Percentiles rank a stretch among this genome's conserved stretches.
Conservation (phyloP, 30 jellyfish, hydroid and myxozoan genomes). For the Aurelia sp. region DNA sequence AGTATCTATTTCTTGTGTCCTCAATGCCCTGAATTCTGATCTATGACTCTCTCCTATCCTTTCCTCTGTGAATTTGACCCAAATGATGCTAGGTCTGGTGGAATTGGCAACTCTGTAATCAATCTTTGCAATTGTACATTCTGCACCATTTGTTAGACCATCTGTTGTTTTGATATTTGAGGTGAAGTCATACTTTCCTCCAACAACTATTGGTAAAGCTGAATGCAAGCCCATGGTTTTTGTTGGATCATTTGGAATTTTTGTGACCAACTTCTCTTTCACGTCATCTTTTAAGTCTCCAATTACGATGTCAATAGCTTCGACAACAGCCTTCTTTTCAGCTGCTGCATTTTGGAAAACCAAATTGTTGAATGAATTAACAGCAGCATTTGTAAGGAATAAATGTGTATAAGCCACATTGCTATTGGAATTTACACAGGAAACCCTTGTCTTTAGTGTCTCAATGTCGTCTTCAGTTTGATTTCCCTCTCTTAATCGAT, state of each 20-base stretch:
- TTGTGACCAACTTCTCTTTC: background rate
- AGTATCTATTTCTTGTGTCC: no score
- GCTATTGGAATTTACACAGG: background rate
- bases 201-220: no score
- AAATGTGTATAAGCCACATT: background rate
- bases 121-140: no score
- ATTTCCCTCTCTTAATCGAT: background rate
- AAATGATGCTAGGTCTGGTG: no score
- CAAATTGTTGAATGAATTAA: background rate
- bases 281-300: conserved; percentile 1
- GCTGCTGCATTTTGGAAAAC: background rate
- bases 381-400: background rate
- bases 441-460: background rate
- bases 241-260: conserved; percentile 1
- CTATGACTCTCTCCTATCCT: no score
- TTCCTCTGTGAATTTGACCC: no score
- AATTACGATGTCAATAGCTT: background rate
- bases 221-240: no score
- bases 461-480: background rate
- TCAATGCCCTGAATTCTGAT: no score
- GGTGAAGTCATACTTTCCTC: no score
- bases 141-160: no score
- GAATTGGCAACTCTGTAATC: no score
- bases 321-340: background rate
- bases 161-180: no score